Conservation (phyloP, 1,140 invertebrate genomes). For the Drosophila mauritiana region DNA sequence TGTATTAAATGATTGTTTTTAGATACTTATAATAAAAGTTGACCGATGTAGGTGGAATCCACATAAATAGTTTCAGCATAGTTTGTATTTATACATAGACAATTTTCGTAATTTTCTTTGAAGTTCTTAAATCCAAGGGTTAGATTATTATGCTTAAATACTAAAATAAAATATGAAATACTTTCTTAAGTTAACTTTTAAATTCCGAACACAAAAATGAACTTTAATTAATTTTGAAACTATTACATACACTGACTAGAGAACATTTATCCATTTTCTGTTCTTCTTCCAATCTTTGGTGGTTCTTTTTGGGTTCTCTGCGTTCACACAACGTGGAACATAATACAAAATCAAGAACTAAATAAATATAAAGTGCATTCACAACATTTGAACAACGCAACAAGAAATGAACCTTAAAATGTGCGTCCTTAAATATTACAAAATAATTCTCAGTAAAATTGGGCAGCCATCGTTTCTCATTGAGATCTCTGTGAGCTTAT, state of each 20-base stretch:
- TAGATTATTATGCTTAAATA: slow-evolving; percentile 2
- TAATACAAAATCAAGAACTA: slow-evolving; percentile 24
- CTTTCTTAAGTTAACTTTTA: slow-evolving; percentile 27
- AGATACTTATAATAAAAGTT: neutral
- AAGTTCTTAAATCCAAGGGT: neutral
- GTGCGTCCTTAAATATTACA: slow-evolving; percentile 29
- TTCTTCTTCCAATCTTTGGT: neutral
- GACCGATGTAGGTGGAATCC: neutral
- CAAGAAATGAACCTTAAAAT: slow-evolving; percentile 54
- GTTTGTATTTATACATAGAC: slow-evolving; percentile 1
- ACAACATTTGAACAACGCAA: slow-evolving; percentile 55
- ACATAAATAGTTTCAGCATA: neutral
- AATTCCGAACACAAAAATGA: slow-evolving; percentile 29
- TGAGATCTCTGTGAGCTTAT: neutral
- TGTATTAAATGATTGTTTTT: neutral
- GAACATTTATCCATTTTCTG: slow-evolving; percentile 5
- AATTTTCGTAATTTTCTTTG: neutral
- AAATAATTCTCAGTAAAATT: slow-evolving; percentile 1
- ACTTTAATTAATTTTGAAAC: slow-evolving; percentile 21
- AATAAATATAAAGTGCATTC: slow-evolving; percentile 30
- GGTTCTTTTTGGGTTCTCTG: neutral
- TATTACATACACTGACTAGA: slow-evolving; percentile 63
- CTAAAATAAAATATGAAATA: slow-evolving; percentile 26
- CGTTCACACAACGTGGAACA: slow-evolving; percentile 40
- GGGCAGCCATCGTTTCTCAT: neutral